Evolutionary conservation across 2,113 vertebrate species (phyloP), one percentile per base, ranked within the genome.

Genomic region (Nansenia antarctica): DNA sequence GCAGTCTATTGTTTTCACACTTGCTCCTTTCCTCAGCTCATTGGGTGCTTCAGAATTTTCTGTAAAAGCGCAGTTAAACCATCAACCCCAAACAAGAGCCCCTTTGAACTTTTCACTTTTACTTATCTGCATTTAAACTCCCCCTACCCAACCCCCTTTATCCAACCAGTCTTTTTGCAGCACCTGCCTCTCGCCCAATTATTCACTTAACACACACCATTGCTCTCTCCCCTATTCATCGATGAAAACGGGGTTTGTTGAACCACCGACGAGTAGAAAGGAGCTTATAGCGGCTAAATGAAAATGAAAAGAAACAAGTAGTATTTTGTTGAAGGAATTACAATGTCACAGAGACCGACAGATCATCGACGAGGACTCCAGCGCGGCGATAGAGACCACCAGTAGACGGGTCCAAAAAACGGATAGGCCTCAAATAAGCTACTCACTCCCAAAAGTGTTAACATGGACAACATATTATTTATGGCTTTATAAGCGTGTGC

Each of bases 201-300:
- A 92, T 89, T 89, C 86, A 91, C 86, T 91, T 89, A 89, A 90
- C 86, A 82, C 83, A 84, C 79, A 77, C 77, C 78, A 76, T 73
- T 57, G n/a, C 31, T 84, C 72, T 58, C 73, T 77, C 62, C 63
- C 67, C 78, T 77, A 82, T 89, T 90, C 82, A 85, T 15, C 35
- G 67, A 55, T 63, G 54, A 77, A 85, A 80, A 86, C 66, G 27
- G 73, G 60, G 52, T 88, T 87, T 83, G 78, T 81, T 77, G 72
- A 78, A 49, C 67, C 67, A 49, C 67, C 65, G 60, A 77, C 85
- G 79, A 82, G 73, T 70, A 67, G 70, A 80, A 77, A 82, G 61
- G 83, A 85, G 79, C 84, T 82, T 66, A 81, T 78, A 73, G 77
- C 60, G 69, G 69, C 80, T 81, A 83, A 84, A 86, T 70, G 69